phyloP scores from a whole-genome alignment of 2,113 vertebrate genomes.

The Zapornia atra region DNA sequence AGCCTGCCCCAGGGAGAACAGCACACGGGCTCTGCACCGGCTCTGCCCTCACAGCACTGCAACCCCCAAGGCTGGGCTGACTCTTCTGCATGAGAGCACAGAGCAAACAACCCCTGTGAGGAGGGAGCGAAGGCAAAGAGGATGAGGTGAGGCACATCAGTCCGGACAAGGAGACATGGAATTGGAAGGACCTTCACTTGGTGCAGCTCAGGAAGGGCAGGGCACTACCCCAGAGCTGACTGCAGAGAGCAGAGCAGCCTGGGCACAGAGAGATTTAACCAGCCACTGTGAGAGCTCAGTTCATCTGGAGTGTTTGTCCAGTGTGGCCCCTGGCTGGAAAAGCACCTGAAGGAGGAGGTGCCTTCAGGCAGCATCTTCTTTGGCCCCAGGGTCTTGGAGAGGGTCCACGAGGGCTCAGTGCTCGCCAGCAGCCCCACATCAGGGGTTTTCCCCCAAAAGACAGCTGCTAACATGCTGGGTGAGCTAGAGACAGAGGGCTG shows the following conservation, averaged over 20 bases:
- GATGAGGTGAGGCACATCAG: not conserved
- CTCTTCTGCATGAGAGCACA: fast-evolving
- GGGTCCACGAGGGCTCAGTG: not conserved
- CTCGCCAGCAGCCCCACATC: not conserved
- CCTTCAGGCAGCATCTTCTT: not conserved
- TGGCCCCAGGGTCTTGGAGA: not conserved
- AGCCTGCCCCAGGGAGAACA: not conserved
- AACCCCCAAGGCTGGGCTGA: not conserved
- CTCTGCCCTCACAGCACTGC: not conserved
- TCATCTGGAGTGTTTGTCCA: too few species aligned
- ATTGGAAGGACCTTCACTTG: not conserved
- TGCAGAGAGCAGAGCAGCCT: not conserved
- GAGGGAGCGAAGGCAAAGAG: not conserved
- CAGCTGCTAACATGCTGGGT: fast-evolving
- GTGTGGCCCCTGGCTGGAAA: not conserved
- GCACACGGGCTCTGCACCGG: not conserved
- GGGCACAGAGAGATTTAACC: not conserved
- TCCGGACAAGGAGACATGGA: not conserved
- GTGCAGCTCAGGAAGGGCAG: not conserved
- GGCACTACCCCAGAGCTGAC: not conserved
- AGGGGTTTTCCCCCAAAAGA: not conserved
- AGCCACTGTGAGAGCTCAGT: not conserved
- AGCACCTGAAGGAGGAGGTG: not conserved
- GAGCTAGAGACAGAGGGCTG: not conserved
- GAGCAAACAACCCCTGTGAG: not conserved